Conservation (phyloP, 53 echinoderm and acorn worm genomes). For the Stichopus horrens region DNA sequence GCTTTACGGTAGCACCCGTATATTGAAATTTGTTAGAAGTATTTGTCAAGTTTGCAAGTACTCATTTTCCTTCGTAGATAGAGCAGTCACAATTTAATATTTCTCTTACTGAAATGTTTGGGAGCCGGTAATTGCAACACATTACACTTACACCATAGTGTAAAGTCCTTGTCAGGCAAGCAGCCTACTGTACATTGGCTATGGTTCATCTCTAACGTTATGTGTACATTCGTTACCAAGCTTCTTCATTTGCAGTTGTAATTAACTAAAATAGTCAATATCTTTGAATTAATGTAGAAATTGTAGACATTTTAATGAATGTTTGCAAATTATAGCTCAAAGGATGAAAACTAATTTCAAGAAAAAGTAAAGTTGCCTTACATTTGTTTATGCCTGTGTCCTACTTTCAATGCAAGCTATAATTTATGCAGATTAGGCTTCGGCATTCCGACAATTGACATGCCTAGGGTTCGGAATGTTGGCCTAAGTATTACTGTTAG, state of each 20-base stretch:
- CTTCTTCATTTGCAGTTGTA: not conserved
- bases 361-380: too few species aligned
- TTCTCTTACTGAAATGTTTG: not conserved
- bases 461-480: slow-evolving; percentile 34
- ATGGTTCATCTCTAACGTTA: not conserved
- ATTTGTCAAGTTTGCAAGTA: not conserved
- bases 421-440: slow-evolving; percentile 34
- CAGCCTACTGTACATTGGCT: not conserved
- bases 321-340: too few species aligned
- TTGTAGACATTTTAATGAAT: not conserved
- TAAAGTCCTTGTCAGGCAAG: too few species aligned
- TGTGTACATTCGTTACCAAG: not conserved
- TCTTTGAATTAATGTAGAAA: not conserved
- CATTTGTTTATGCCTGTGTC: too few species aligned
- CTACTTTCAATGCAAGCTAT: slow-evolving; percentile 1
- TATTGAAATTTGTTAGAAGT: not conserved
- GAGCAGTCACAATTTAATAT: not conserved
- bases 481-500: not conserved
- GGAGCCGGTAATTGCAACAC: slow-evolving; percentile 3
- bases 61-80: not conserved
- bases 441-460: slow-evolving; percentile 40
- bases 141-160: not conserved
- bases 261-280: not conserved
- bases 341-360: too few species aligned
- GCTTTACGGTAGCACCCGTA: not conserved